A percentile compares a stretch with the other conserved stretches of the same genome.
Evolutionary conservation across 2,113 vertebrate genomes (phyloP).

Genomic region (Anarrhichthys ocellatus): DNA sequence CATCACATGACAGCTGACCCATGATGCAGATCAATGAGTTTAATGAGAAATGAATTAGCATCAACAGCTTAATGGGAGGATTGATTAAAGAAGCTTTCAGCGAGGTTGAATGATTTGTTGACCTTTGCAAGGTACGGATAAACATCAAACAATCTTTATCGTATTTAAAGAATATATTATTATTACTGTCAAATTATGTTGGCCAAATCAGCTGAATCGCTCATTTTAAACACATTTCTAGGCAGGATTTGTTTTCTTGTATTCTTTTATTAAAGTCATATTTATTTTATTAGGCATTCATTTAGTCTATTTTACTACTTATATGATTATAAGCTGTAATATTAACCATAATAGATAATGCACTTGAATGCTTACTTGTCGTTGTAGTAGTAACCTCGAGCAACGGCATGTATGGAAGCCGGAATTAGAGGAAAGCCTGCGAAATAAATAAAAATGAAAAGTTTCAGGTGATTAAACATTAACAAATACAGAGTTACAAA

Average conservation of each 20-base stretch:
- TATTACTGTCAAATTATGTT: not conserved
- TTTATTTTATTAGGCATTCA: not conserved
- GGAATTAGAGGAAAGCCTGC: slow-evolving; percentile 96
- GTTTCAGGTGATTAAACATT: not conserved
- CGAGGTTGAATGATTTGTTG: not conserved
- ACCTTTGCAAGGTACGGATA: not conserved
- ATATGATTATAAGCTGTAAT: not conserved
- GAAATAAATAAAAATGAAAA: not conserved
- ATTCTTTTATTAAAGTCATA: not conserved
- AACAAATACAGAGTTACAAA: not conserved
- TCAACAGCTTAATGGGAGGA: slow-evolving; percentile 3
- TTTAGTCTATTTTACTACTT: not conserved
- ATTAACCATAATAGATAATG: not conserved
- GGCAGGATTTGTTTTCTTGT: not conserved
- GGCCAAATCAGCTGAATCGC: not conserved
- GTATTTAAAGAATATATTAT: not conserved
- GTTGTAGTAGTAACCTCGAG: slow-evolving; percentile 94
- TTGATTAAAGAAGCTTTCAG: slow-evolving; percentile 7
- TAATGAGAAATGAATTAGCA: slow-evolving; percentile 8
- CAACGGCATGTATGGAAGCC: slow-evolving; percentile 91
- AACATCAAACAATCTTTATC: not conserved
- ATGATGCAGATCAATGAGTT: slow-evolving; percentile 10
- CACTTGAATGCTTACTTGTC: slow-evolving; percentile 90
- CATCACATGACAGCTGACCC: slow-evolving; percentile 11
- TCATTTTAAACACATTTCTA: not conserved